A percentile compares a stretch with the other conserved stretches of the same genome.
These are phyloP conservation scores for Lomographa bimaculata DNA, from an alignment of 2,888 invertebrate genomes.

Conservation along the genomic window DNA sequence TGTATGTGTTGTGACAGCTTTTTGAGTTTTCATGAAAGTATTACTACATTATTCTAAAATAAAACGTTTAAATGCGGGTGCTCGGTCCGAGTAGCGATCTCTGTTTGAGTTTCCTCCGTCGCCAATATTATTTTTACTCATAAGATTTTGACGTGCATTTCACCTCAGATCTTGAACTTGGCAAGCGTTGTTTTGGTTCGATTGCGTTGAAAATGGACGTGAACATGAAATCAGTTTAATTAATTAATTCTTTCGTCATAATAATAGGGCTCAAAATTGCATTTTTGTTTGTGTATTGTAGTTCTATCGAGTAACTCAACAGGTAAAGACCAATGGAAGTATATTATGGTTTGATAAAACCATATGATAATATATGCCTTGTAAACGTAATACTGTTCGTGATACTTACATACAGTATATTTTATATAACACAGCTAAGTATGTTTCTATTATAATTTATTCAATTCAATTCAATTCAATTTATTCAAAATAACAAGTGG, in stretches of 20 bases:
- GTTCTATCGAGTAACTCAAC: too few relatives aligned
- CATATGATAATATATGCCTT: too few relatives aligned
- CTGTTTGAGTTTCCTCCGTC: conserved; percentile 1
- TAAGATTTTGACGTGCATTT: conserved; percentile 6
- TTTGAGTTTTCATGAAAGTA: background rate
- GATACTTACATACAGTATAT: too few relatives aligned
- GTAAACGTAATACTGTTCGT: too few relatives aligned
- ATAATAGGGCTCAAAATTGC: too few relatives aligned
- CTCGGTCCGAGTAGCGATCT: conserved; percentile 2
- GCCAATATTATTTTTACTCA: background rate
- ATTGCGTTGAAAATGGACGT: conserved; percentile 1
- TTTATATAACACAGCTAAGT: too few relatives aligned
- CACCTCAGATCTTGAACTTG: conserved; percentile 19
- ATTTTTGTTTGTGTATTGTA: too few relatives aligned
- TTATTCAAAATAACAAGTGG: too few relatives aligned
- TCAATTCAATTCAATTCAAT: too few relatives aligned
- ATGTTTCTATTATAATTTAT: too few relatives aligned
- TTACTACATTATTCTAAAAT: background rate
- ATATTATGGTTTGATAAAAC: too few relatives aligned
- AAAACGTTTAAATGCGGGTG: background rate
- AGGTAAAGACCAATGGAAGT: background rate
- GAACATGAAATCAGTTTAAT: background rate
- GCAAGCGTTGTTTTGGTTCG: conserved; percentile 10
- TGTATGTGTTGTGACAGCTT: background rate
- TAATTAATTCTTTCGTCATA: background rate